These are phyloP conservation scores for Willisornis vidua DNA, from an alignment of 2,113 vertebrate species.

Conservation along the genomic window DNA sequence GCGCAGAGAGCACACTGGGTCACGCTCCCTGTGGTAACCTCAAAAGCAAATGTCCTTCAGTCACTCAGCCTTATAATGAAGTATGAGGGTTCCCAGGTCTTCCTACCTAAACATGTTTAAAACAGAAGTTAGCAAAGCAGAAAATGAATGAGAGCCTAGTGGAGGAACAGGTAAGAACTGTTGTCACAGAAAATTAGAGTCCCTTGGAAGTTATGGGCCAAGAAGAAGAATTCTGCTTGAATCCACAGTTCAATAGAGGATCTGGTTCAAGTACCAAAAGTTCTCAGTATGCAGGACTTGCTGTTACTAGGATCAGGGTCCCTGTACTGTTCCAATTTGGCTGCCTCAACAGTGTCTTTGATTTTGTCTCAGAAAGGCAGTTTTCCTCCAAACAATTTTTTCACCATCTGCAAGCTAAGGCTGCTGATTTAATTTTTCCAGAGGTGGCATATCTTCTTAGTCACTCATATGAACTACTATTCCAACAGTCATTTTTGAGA, in stretches of 20 bases:
- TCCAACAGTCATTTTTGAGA: not conserved
- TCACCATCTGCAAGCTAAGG: not conserved
- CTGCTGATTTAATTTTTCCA: constrained; percentile 47
- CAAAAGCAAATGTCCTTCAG: not conserved
- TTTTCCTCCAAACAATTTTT: constrained; percentile 1
- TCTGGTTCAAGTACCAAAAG: not conserved
- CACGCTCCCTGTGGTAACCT: not conserved
- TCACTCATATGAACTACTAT: not conserved
- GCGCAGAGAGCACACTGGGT: not conserved
- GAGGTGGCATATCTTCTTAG: not conserved
- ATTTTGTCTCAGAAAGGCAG: constrained; percentile 3
- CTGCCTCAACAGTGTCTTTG: not conserved
- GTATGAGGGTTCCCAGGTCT: not conserved
- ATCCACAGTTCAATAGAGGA: not conserved
- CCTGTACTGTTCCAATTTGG: not conserved
- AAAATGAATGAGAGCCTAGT: not conserved
- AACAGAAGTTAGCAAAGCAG: not conserved
- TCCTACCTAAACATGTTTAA: not conserved
- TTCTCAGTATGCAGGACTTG: not conserved
- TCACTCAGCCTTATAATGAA: not conserved
- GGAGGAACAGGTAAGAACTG: not conserved
- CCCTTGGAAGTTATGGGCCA: not conserved
- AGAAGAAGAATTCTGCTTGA: not conserved
- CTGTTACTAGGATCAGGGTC: not conserved
- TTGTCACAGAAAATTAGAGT: not conserved